phyloP scores from a whole-genome alignment of 2,888 invertebrate genomes.

The Pardosa pseudoannulata region DNA sequence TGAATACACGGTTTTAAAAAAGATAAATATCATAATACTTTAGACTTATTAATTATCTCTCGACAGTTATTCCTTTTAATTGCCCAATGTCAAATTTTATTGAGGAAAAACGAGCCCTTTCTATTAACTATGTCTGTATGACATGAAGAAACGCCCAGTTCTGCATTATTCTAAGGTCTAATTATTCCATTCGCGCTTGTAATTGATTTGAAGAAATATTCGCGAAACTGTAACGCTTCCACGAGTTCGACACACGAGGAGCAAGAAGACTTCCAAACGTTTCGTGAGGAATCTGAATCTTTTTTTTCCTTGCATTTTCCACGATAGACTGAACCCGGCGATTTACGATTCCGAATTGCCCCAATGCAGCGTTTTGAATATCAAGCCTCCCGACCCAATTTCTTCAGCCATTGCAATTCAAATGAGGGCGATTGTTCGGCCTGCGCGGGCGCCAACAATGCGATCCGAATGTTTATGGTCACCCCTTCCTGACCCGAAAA shows the following conservation, averaged over 20 bases:
- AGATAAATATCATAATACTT: too few species aligned
- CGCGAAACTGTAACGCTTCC: neutral
- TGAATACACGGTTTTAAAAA: too few species aligned
- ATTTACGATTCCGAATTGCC: conserved; percentile 12
- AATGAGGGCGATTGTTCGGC: conserved; percentile 15
- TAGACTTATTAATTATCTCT: too few species aligned
- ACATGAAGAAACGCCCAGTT: too few species aligned
- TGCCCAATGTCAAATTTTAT: too few species aligned
- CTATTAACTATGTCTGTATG: too few species aligned
- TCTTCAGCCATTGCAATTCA: conserved; percentile 17
- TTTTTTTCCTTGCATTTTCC: neutral
- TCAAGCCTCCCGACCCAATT: conserved; percentile 1
- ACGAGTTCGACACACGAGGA: neutral
- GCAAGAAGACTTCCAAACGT: neutral
- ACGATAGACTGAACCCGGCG: conserved; percentile 2
- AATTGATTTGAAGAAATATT: neutral
- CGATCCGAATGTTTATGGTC: neutral
- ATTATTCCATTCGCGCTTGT: neutral
- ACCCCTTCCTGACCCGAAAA: neutral
- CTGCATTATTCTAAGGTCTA: neutral
- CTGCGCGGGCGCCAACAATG: conserved; percentile 3
- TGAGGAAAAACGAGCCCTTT: too few species aligned
- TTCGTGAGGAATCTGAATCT: neutral
- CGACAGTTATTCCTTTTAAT: too few species aligned
- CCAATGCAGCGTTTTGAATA: neutral